These are phyloP conservation scores for Graptemys geographica DNA, from an alignment of 2,797 vertebrate species.

Conservation along the genomic window DNA sequence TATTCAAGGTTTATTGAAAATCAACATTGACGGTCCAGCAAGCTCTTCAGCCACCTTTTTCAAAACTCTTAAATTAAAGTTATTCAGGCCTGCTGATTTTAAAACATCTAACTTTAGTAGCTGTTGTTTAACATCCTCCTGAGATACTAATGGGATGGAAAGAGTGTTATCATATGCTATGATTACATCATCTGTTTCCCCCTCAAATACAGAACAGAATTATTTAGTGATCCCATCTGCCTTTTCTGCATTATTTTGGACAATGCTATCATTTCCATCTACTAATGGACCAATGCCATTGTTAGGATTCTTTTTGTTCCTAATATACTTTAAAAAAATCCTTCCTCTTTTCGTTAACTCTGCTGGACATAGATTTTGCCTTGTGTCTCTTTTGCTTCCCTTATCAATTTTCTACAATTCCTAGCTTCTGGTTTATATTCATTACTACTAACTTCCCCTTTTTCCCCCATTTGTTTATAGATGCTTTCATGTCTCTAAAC, in stretches of 20 bases:
- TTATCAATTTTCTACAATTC: background rate
- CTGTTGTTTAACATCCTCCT: background rate
- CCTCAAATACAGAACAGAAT: background rate
- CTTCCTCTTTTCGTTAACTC: background rate
- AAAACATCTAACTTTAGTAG: background rate
- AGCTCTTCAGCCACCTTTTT: background rate
- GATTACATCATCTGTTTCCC: background rate
- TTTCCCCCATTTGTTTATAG: background rate
- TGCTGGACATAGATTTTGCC: background rate
- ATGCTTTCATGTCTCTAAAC: background rate
- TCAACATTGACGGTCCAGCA: background rate
- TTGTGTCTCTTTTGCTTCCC: background rate
- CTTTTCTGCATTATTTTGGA: background rate
- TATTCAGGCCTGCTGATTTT: background rate
- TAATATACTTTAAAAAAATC: background rate
- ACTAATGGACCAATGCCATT: background rate
- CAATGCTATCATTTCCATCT: background rate
- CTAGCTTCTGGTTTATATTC: background rate
- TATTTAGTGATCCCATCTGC: background rate
- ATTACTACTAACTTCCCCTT: background rate
- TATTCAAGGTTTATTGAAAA: background rate
- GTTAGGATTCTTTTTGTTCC: background rate
- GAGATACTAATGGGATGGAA: background rate
- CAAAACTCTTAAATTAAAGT: background rate
- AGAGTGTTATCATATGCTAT: background rate